Base-by-base conservation (phyloP, 2,797 vertebrate genomes). In the Epinephelus awoara region DNA sequence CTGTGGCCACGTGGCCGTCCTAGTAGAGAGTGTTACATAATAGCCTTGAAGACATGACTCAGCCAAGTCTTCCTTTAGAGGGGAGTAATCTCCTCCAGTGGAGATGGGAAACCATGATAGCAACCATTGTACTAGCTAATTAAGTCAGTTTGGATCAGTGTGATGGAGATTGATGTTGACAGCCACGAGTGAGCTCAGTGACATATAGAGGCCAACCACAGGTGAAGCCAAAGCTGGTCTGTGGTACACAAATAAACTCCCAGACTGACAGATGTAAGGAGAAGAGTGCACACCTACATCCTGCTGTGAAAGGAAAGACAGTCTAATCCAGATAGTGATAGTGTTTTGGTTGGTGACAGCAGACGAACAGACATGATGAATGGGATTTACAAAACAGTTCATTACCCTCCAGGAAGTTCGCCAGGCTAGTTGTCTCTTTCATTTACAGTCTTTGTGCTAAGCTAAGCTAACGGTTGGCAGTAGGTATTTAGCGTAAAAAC, bases 21-120 rank as follows among this genome's bases (percentile, higher is more conserved):
- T 50, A 13, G 73, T 71, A 85, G 71, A 74, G 67, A 66, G 44
- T 40, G 75, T 93, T 91, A 88, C 71, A 55, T 92, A 89, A 93
- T 21, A 80, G 47, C 44, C 18, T 67, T 46, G 65, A 87, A 87
- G 86, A 79, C 84, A 64, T 85, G 85, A 93, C 83, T 91, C 87
- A 92, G 82, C 74, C 87, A 81, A 86, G 79, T 67, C 64, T 83
- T 69, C 77, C 63, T 77, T 84, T 50, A 70, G 57, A 84, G 73
- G 50, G 70, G 57, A 59, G 71, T 90, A 86, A 88, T 90, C 87
- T 65, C 50, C 72, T 80, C 63, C 1, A 34, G 29, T 58, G 51
- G 66, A 38, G 67, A 75, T 74, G 77, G 62, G 27, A 42, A 42
- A 42, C 40, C 40, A 42, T 42, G 40, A 42, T 12, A 42, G 40